phyloP scores from a whole-genome alignment of 1,140 invertebrate genomes.

The Alviniconcha marisindica region DNA sequence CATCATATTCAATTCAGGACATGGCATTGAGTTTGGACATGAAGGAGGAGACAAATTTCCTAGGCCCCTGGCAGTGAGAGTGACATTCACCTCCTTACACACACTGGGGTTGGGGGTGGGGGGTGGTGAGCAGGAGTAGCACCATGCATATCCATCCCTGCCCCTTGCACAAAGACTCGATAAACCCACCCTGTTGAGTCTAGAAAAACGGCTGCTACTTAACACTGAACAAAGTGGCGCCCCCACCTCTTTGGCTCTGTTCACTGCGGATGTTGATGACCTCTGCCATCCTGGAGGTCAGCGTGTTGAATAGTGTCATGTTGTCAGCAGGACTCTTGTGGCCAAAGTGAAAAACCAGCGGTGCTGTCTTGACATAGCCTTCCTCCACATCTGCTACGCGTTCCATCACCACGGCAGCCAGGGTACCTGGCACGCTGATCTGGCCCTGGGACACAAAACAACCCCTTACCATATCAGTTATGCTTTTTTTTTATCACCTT shows the following conservation, averaged over 20 bases:
- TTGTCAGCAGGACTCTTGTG: constrained; percentile 89
- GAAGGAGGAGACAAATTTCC: too few species aligned
- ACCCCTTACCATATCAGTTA: too few species aligned
- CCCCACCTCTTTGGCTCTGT: constrained; percentile 87
- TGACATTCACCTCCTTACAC: too few species aligned
- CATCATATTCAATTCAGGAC: too few species aligned
- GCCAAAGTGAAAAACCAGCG: constrained; percentile 96
- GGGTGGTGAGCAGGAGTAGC: neutral
- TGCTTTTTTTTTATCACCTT: too few species aligned
- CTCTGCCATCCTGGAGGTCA: constrained; percentile 88
- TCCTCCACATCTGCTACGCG: constrained; percentile 93
- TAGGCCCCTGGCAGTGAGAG: too few species aligned
- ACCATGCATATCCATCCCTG: neutral
- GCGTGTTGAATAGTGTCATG: constrained; percentile 88
- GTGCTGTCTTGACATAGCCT: constrained; percentile 84
- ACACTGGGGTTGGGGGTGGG: too few species aligned
- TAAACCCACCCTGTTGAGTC: too few species aligned
- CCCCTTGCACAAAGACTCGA: too few species aligned
- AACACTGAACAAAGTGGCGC: too few species aligned
- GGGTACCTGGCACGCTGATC: neutral
- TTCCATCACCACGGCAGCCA: constrained; percentile 91
- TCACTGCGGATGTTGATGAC: constrained; percentile 90
- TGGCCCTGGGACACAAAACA: constrained; percentile 8
- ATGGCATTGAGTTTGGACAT: too few species aligned
- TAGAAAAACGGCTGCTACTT: too few species aligned